Evolutionary conservation across 2,888 invertebrate species (phyloP), one percentile per base, ranked within the genome.

Genomic region (Sarcophaga variegata): DNA sequence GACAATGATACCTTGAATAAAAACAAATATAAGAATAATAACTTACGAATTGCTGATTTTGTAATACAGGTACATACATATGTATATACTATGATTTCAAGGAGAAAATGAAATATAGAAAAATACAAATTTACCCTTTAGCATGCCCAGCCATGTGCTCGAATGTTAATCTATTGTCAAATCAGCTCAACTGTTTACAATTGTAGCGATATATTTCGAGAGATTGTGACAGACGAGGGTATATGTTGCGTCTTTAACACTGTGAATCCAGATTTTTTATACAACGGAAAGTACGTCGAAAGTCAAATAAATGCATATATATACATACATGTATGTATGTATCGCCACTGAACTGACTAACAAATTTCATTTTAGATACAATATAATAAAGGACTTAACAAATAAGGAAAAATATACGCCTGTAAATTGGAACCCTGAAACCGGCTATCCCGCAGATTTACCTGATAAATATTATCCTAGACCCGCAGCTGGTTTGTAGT

Each of bases 161-260:
- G 87, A 6, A 89, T 92, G 91, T 90, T 97, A 17, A 94, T 95
- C 4, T 91, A 94, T 27, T 97, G 97, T 90, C 92, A 94, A 83
- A 97, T 97, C 95, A 95, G 95, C 90, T 95, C 95, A 0, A 93
- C 94, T 10, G 90, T 90, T 0, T 93, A 94, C 88, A 94, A 95
- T 84, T 97, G 97, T 90, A 94, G 94, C 14, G 94, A 95, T 66
- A 91, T 96, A 83, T 97, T 97, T 92, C 96, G 96, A 90, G 95
- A 96, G 0, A 95, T 96, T 66, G 93, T 97, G 80, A 97, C 97
- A 0, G 97, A 97, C 90, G 97, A 97, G 92, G 97, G 97, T 0
- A 94, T 97, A 2, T 97, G 97, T 90, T 97, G 97, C 92, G 96
- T 96, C 3, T 97, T 97, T 91, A 97, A 97, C 91, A 95, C 95